Evolutionary conservation across 2,888 invertebrate genomes (phyloP).

Genomic region (Lasioglossum villosulum): DNA sequence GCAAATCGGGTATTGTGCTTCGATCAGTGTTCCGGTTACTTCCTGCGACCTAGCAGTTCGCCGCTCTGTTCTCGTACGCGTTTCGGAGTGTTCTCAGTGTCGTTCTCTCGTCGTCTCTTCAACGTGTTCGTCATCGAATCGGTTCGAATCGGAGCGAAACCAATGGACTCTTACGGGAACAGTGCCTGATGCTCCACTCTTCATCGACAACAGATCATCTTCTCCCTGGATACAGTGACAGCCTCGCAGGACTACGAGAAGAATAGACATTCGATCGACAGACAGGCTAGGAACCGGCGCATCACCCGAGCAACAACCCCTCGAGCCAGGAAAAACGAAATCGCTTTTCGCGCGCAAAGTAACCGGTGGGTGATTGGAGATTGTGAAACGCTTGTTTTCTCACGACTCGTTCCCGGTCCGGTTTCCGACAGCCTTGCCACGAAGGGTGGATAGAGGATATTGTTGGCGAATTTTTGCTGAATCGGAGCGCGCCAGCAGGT

Average conservation of each 20-base stretch:
- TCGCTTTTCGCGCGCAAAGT: conserved; percentile 55
- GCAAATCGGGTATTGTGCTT: background rate
- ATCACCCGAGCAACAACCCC: background rate
- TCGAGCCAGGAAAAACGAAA: background rate
- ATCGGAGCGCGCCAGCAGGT: background rate
- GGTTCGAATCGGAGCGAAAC: background rate
- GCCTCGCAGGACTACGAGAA: background rate
- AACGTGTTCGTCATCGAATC: background rate
- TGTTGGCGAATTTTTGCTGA: background rate
- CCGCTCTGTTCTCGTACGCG: background rate
- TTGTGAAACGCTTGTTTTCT: background rate
- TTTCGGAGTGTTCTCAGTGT: background rate
- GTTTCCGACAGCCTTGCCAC: background rate
- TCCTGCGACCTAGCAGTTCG: background rate
- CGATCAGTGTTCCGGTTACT: background rate
- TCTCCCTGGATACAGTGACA: background rate
- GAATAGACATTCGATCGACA: background rate
- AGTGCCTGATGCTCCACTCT: background rate
- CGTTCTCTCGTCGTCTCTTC: background rate
- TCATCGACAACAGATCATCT: background rate
- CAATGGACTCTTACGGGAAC: background rate
- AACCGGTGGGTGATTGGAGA: background rate
- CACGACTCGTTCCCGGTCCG: background rate
- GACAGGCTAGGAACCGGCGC: background rate
- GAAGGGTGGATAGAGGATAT: background rate